Evolutionary conservation across 2,113 vertebrate species (phyloP), one percentile per base, ranked within the genome.

Genomic region (Perca schrenkii): DNA sequence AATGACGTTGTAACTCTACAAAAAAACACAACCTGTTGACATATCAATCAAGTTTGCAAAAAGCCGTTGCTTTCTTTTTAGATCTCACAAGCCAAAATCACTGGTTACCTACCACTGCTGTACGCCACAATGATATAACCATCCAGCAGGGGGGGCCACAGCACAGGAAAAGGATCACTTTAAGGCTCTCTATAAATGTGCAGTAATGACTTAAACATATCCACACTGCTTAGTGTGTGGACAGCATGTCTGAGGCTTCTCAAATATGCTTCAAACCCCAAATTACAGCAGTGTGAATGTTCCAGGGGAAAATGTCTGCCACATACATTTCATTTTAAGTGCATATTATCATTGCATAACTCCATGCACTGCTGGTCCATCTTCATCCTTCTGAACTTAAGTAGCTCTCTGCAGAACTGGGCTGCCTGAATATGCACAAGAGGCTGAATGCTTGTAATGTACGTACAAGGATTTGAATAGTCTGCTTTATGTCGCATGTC

Each of bases 141-240:
- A 1, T 80, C 74, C 93, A 87, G 46, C 66, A 93, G 93, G 79
- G 73, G 86, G 90, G 21, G 70, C 49, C 75, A 64, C 60, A 84
- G 71, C 72, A 71, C 74, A 86, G 67, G 56, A 15, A 34, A 80
- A 36, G 0, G 49, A 56, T 46, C 8, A 8, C 34, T 1, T 57
- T 0, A 4, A 15, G n/a, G 2, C 4, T 43, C 17, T 49, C 8
- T 10, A 0, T 2, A 0, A 7, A 28, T 8, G 1, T 1, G 13
- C 72, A 7, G 22, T 80, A 63, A 84, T 73, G 83, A 60, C 79
- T 84, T 57, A 4, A 78, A 79, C 86, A 78, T 10, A 54, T 69
- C 21, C 70, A 25, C 65, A 36, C 54, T 34, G 34, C 2, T 49
- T 3, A 16, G 61, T 46, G 40, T 60, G 74, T 46, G 72, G 54